Conservation (phyloP, 2,888 invertebrate species). For the Ennomos quercinarius region DNA sequence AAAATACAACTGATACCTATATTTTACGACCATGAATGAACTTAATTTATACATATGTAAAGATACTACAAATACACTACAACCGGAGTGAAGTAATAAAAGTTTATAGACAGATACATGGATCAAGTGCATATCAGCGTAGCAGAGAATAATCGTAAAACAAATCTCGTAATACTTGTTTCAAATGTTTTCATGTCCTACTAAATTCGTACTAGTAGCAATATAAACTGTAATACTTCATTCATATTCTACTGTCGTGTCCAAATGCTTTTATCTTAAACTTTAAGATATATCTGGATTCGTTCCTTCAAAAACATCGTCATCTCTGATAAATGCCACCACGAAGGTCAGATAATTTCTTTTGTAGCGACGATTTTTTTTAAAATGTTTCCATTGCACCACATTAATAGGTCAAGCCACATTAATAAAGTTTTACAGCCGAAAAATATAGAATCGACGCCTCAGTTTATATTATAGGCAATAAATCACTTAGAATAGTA, state of each 20-base stretch:
- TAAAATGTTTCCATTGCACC: constrained; percentile 31
- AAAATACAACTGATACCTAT: no score
- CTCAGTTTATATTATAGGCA: constrained; percentile 38
- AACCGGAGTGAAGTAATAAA: constrained; percentile 19
- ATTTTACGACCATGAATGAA: constrained; percentile 11
- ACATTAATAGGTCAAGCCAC: constrained; percentile 37
- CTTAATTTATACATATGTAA: not conserved
- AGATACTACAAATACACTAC: not conserved
- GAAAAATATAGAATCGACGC: constrained; percentile 39
- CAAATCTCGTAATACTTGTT: constrained; percentile 22
- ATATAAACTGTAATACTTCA: constrained; percentile 7
- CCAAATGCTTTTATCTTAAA: no score
- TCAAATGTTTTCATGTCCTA: constrained; percentile 12
- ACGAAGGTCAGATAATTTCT: constrained; percentile 13
- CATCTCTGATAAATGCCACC: not conserved
- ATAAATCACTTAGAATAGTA: constrained; percentile 56
- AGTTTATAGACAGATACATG: constrained; percentile 22
- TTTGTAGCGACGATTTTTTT: constrained; percentile 18
- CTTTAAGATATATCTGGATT: not conserved
- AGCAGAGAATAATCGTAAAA: constrained; percentile 27
- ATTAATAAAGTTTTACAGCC: constrained; percentile 42
- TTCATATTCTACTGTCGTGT: not conserved
- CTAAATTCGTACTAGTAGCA: not conserved
- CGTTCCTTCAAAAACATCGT: not conserved
- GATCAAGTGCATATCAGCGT: constrained; percentile 22